Evolutionary conservation across 2,888 invertebrate genomes (phyloP).

Genomic region (Agapostemon virescens): DNA sequence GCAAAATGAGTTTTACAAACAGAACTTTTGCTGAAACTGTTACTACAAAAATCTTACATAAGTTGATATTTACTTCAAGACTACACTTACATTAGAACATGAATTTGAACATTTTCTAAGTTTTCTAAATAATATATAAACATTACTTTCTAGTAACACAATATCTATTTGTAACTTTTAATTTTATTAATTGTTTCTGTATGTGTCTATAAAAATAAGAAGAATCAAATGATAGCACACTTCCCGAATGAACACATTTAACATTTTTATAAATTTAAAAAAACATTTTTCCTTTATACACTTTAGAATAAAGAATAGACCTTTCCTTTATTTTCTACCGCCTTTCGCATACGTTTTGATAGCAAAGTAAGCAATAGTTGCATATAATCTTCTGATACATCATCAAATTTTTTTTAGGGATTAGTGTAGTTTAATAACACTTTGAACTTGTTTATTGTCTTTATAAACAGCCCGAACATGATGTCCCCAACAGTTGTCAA

Average conservation of each 20-base stretch:
- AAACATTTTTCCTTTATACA: background rate
- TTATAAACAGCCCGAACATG: constrained; percentile 1
- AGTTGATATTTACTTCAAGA: background rate
- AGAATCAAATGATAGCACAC: background rate
- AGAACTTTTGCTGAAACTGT: background rate
- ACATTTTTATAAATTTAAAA: background rate
- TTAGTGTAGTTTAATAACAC: background rate
- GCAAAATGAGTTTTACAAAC: background rate
- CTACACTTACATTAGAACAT: too few species aligned
- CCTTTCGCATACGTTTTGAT: background rate
- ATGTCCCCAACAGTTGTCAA: background rate
- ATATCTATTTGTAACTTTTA: background rate
- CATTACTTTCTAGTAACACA: background rate
- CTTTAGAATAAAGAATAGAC: background rate
- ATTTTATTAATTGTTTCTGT: background rate
- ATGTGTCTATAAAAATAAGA: background rate
- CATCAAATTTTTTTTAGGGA: background rate
- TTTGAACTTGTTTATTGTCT: constrained; percentile 5
- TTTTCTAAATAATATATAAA: background rate
- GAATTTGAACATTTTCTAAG: background rate
- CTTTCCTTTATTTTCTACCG: background rate
- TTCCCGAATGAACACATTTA: background rate
- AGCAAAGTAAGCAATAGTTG: background rate
- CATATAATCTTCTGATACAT: background rate
- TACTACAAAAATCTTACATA: background rate